phyloP scores from a whole-genome alignment of 2,113 vertebrate genomes.

The Ranitomeya imitator region DNA sequence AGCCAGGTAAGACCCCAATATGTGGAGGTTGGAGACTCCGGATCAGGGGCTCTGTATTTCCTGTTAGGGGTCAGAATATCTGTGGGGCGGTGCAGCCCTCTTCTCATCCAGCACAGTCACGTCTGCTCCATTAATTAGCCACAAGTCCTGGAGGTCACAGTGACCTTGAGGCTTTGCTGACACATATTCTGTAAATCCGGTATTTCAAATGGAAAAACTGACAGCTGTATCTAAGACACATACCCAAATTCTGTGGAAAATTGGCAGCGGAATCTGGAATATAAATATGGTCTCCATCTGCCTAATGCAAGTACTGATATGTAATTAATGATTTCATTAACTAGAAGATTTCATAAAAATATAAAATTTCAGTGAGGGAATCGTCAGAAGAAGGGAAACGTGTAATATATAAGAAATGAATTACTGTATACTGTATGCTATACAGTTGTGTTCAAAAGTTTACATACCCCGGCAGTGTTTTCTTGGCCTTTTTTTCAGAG shows the following conservation, averaged over 20 bases:
- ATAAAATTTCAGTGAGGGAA: background rate
- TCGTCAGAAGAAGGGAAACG: too few relatives aligned
- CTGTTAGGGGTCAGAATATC: too few relatives aligned
- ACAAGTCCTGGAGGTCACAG: background rate
- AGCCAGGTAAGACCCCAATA: too few relatives aligned
- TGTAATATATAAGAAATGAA: too few relatives aligned
- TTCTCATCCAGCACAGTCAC: background rate
- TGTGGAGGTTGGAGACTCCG: too few relatives aligned
- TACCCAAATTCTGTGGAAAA: background rate
- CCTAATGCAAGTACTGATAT: background rate
- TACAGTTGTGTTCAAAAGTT: too few relatives aligned
- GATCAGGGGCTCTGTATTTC: too few relatives aligned
- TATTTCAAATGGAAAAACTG: background rate
- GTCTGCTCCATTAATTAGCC: background rate
- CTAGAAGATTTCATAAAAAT: background rate
- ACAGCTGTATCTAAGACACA: background rate
- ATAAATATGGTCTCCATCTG: slow-evolving; percentile 37
- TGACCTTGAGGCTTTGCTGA: background rate
- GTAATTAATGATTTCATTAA: slow-evolving; percentile 12
- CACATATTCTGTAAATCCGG: background rate
- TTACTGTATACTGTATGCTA: background rate
- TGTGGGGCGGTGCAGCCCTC: background rate
- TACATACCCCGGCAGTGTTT: too few relatives aligned
- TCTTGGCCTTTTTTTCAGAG: too few relatives aligned
- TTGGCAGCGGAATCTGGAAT: slow-evolving; percentile 24